These are phyloP conservation scores for Aethina tumida DNA, from an alignment of 1,140 invertebrate species.

Conservation along the genomic window DNA sequence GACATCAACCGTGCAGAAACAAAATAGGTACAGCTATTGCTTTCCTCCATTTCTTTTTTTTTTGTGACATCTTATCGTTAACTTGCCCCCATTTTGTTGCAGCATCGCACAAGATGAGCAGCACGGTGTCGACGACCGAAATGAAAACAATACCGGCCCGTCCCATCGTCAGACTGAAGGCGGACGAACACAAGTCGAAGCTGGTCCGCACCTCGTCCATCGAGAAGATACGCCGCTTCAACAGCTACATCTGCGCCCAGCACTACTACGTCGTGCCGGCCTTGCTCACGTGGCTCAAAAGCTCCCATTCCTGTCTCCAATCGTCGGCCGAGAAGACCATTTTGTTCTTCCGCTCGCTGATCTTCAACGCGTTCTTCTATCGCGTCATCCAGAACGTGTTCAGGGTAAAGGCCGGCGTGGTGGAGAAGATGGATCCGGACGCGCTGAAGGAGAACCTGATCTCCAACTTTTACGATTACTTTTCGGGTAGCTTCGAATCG, in stretches of 20 bases:
- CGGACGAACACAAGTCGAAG: conserved; percentile 14
- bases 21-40: no score
- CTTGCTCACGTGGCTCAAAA: conserved; percentile 26
- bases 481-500: no score
- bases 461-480: neutral
- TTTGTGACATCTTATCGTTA: no score
- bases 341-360: conserved; percentile 21
- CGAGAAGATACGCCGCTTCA: conserved; percentile 28
- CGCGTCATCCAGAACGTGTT: conserved; percentile 10
- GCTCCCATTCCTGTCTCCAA: conserved; percentile 22
- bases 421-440: conserved; percentile 8
- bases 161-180: conserved; percentile 12
- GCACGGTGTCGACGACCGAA: conserved; percentile 6
- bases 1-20: no score
- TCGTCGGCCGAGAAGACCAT: conserved; percentile 22
- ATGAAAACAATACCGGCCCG: conserved; percentile 10
- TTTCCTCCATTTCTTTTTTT: no score
- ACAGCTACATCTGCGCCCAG: conserved; percentile 31
- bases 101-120: conserved; percentile 14
- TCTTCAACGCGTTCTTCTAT: conserved; percentile 16
- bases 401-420: conserved; percentile 1
- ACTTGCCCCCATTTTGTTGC: no score
- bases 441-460: conserved; percentile 1
- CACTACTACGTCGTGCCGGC: conserved; percentile 29
- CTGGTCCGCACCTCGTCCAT: conserved; percentile 24